Conservation (phyloP, 2,113 vertebrate genomes). For the Peromyscus californicus region DNA sequence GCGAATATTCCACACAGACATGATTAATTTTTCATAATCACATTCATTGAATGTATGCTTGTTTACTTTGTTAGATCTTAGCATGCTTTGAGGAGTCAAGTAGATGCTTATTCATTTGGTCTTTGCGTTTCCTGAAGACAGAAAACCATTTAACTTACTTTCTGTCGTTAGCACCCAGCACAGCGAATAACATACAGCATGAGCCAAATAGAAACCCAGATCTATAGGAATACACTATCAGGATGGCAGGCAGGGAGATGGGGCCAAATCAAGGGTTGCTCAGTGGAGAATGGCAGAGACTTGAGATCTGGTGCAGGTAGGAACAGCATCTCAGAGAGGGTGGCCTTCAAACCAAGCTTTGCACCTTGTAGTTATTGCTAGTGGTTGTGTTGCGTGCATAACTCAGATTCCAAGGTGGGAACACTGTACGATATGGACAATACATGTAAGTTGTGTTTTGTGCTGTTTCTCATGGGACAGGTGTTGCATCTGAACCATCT, state of each 20-base stretch:
- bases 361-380: neutral
- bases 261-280: neutral
- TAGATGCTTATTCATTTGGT: neutral
- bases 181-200: neutral
- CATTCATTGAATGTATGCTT: neutral
- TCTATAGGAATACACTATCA: neutral
- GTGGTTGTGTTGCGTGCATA: neutral
- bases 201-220: neutral
- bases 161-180: neutral
- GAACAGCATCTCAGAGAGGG: neutral
- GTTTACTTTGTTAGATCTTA: neutral
- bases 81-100: neutral
- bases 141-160: neutral
- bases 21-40: neutral
- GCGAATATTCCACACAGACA: neutral
- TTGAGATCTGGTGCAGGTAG: neutral
- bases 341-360: neutral
- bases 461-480: neutral
- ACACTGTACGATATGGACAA: neutral
- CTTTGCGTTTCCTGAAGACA: neutral
- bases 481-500: neutral
- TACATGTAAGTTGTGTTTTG: neutral
- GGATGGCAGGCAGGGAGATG: neutral
- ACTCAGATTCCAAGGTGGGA: neutral
- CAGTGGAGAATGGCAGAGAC: neutral